Evolutionary conservation across 2,113 vertebrate species (phyloP).

Genomic region (Murina feae): DNA sequence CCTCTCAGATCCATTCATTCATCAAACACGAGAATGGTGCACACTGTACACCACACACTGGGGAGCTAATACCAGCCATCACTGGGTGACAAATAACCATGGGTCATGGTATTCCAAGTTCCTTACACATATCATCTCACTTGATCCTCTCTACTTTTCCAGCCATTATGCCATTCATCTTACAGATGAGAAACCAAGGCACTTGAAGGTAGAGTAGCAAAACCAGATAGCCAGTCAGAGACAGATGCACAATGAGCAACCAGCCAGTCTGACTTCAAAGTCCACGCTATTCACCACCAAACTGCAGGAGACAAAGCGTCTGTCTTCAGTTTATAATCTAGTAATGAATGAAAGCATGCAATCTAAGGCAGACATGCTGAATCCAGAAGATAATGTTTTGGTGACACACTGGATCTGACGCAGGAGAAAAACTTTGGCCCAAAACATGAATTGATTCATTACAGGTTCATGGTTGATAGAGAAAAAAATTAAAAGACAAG

Average conservation of each 20-base stretch:
- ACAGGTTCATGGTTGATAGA: background rate
- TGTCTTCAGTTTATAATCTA: background rate
- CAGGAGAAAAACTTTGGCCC: background rate
- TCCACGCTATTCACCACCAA: background rate
- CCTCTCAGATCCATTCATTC: background rate
- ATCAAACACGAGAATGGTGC: background rate
- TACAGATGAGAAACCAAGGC: conserved; percentile 4
- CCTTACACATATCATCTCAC: background rate
- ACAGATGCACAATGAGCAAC: background rate
- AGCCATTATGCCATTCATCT: background rate
- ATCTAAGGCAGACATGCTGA: background rate
- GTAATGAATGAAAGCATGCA: background rate
- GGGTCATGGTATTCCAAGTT: background rate
- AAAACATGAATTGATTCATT: background rate
- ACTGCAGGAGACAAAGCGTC: background rate
- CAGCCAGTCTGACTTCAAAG: background rate
- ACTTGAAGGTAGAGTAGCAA: background rate
- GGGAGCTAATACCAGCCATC: background rate
- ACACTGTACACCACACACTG: background rate
- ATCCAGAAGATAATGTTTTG: background rate
- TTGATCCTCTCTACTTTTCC: background rate
- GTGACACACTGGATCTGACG: background rate
- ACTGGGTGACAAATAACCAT: background rate
- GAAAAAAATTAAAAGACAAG: background rate
- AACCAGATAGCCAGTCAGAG: background rate